Evolutionary conservation across 92 coral and sea anemone genomes (phyloP).

Genomic region (Paramuricea clavata): DNA sequence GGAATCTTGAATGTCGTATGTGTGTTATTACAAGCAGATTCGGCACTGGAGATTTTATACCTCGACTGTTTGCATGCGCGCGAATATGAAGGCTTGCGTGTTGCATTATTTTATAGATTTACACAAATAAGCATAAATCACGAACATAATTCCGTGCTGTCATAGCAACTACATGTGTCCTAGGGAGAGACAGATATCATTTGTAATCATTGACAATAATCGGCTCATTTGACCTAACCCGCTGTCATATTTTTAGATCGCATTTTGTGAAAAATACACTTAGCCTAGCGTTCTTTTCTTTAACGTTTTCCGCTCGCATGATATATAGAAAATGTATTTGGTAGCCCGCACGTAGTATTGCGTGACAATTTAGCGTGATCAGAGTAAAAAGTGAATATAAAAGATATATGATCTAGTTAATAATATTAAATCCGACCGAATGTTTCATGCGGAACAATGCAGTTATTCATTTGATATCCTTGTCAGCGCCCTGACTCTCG

Average conservation of each 20-base stretch:
- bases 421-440: conserved; percentile 43
- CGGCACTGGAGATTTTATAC: no score
- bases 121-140: neutral
- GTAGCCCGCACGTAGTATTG: neutral
- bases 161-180: neutral
- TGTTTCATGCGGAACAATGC: conserved; percentile 39
- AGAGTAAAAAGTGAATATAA: neutral
- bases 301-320: neutral
- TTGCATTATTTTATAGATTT: neutral
- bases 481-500: conserved; percentile 53
- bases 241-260: neutral
- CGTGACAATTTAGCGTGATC: conserved; percentile 19
- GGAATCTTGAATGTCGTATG: no score
- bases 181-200: conserved; percentile 33
- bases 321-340: neutral
- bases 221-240: conserved; percentile 38
- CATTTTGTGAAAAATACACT: neutral
- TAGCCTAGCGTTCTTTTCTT: neutral
- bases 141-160: neutral
- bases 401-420: conserved; percentile 19
- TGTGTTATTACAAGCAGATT: no score
- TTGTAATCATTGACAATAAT: conserved; percentile 45
- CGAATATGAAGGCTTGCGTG: no score
- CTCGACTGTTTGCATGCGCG: no score
- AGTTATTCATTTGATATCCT: conserved; percentile 49